Conservation (phyloP, 2,888 invertebrate genomes). For the Nesidiocoris tenuis region DNA sequence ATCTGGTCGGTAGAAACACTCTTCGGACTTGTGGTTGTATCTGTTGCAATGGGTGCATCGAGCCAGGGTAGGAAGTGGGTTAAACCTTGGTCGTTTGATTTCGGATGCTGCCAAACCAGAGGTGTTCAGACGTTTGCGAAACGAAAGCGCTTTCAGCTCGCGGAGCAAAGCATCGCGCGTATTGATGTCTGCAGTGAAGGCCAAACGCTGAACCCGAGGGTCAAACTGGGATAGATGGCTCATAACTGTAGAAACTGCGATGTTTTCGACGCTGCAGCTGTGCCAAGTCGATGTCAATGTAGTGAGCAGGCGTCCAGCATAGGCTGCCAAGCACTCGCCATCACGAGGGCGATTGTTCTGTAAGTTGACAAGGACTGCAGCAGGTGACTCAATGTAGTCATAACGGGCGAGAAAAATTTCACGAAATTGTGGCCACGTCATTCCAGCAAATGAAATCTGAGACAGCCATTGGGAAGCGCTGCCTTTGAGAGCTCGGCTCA, state of each 20-base stretch:
- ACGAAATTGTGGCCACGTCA: conserved; percentile 10
- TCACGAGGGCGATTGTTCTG: not conserved
- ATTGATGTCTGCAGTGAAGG: not conserved
- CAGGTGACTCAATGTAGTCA: not conserved
- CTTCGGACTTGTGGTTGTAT: not conserved
- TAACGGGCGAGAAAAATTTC: not conserved
- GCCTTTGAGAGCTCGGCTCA: not conserved
- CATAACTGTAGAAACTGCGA: not conserved
- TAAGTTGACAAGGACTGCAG: not conserved
- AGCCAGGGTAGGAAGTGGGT: too few species aligned
- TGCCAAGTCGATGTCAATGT: not conserved
- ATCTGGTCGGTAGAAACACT: not conserved
- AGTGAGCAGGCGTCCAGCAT: not conserved
- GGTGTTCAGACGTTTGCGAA: not conserved
- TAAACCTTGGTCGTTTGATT: not conserved
- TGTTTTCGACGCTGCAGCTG: not conserved
- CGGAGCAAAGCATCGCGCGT: not conserved
- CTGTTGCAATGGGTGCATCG: not conserved
- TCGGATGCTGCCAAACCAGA: too few species aligned
- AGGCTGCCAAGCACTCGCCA: not conserved
- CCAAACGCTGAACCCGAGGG: not conserved
- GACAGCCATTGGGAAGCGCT: conserved; percentile 1
- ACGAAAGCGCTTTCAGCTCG: conserved; percentile 3
- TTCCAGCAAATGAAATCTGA: not conserved
- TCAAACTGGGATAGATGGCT: conserved; percentile 6